phyloP scores from a whole-genome alignment of 2,888 invertebrate species.

The Ernsta delagoae region DNA sequence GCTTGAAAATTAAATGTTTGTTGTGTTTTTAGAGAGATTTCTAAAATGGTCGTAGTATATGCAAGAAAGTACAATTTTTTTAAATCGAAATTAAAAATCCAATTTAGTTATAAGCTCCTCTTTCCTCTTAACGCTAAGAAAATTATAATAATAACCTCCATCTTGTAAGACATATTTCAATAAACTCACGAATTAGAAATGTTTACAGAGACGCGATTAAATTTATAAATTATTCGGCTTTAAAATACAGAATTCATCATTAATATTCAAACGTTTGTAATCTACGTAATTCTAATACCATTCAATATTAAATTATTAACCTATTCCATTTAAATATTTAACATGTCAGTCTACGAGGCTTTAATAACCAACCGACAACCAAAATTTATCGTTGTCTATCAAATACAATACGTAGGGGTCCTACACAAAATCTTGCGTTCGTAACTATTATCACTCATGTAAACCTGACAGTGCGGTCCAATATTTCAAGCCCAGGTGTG shows the following conservation, averaged over 20 bases:
- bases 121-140: no score
- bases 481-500: slow-evolving; percentile 45
- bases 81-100: no score
- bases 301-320: background rate
- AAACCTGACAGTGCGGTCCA: slow-evolving; percentile 42
- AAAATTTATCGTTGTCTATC: slow-evolving; percentile 20
- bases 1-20: slow-evolving; percentile 30
- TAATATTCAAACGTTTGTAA: slow-evolving; percentile 3
- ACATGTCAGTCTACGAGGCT: slow-evolving; percentile 4
- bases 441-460: slow-evolving; percentile 47
- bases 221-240: slow-evolving; percentile 19
- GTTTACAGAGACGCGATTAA: slow-evolving; percentile 23
- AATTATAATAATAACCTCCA: background rate
- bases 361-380: background rate
- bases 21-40: slow-evolving; percentile 12
- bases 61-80: background rate
- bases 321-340: slow-evolving; percentile 3
- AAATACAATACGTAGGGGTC: slow-evolving; percentile 10
- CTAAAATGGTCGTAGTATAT: background rate
- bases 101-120: no score
- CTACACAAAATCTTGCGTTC: slow-evolving; percentile 43
- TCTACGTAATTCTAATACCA: background rate
- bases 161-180: background rate
- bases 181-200: slow-evolving; percentile 15
- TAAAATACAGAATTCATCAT: background rate